These are phyloP conservation scores for Sarcoramphus papa DNA, from an alignment of 2,797 vertebrate genomes.

Conservation along the genomic window DNA sequence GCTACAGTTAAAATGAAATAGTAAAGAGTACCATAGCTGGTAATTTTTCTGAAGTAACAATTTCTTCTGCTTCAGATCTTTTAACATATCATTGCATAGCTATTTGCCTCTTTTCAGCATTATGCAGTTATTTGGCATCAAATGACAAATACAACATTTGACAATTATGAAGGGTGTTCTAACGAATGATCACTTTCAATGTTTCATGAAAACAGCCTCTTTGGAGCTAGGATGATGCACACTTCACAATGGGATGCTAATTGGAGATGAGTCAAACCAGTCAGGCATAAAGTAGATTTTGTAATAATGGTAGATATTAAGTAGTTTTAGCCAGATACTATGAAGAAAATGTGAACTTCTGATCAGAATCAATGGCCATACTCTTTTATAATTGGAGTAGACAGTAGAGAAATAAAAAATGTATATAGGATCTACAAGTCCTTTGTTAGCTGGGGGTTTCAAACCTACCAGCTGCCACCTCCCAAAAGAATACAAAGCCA, in stretches of 20 bases:
- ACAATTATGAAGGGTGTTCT: not conserved
- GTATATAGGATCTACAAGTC: not conserved
- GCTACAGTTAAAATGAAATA: not conserved
- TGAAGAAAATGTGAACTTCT: not conserved
- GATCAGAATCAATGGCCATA: not conserved
- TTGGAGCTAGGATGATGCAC: not conserved
- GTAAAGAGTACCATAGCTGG: not conserved
- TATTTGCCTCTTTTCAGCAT: not conserved
- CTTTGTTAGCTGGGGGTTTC: not conserved
- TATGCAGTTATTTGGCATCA: not conserved
- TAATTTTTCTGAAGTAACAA: not conserved
- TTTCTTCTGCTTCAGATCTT: not conserved
- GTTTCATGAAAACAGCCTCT: not conserved
- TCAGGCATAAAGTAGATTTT: slow-evolving; percentile 2
- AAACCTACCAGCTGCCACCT: not conserved
- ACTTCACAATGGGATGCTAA: slow-evolving; percentile 21
- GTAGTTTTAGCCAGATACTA: not conserved
- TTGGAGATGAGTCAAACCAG: slow-evolving; percentile 18
- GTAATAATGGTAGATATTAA: not conserved
- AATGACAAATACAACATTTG: not conserved
- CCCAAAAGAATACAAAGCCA: not conserved
- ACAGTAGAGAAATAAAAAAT: not conserved
- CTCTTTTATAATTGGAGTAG: not conserved
- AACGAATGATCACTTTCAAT: not conserved
- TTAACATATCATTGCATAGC: not conserved